Evolutionary conservation across 2,888 invertebrate genomes (phyloP).

Genomic region (Platypus cylindrus): DNA sequence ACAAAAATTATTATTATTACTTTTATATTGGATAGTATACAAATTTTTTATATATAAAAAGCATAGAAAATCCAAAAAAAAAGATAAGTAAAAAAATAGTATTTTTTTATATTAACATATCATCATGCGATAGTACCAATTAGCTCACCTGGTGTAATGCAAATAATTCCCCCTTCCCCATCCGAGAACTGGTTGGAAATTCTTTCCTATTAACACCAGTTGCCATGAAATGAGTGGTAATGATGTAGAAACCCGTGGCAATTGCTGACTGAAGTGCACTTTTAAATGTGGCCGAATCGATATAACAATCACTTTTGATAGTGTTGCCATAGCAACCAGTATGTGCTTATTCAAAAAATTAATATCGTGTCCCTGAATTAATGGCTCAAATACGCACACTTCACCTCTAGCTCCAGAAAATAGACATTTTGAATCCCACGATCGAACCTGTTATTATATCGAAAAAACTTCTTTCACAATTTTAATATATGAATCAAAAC

Average conservation of each 20-base stretch:
- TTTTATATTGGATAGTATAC: background rate
- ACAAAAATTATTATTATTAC: slow-evolving; percentile 1
- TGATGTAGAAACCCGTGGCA: slow-evolving; percentile 58
- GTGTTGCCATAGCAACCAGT: slow-evolving; percentile 84
- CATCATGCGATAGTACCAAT: no score
- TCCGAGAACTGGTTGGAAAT: slow-evolving; percentile 68
- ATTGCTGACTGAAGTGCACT: slow-evolving; percentile 63
- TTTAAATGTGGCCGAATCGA: slow-evolving; percentile 64
- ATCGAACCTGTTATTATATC: slow-evolving; percentile 36
- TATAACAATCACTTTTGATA: slow-evolving; percentile 80
- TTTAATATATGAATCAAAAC: background rate
- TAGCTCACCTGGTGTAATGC: slow-evolving; percentile 68
- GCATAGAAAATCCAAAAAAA: background rate
- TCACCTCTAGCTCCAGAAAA: slow-evolving; percentile 97
- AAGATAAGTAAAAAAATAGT: background rate
- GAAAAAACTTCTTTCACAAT: slow-evolving; percentile 1
- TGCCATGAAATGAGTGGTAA: slow-evolving; percentile 91
- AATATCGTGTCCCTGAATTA: slow-evolving; percentile 36
- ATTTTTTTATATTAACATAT: slow-evolving; percentile 20
- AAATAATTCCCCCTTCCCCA: slow-evolving; percentile 75
- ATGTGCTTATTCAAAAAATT: slow-evolving; percentile 62
- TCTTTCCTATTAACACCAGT: slow-evolving; percentile 69
- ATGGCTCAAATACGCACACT: slow-evolving; percentile 63
- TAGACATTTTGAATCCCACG: slow-evolving; percentile 81
- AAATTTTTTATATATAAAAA: background rate